Conservation (phyloP, 1,140 invertebrate species). For the Zaprionus vittiger region DNA sequence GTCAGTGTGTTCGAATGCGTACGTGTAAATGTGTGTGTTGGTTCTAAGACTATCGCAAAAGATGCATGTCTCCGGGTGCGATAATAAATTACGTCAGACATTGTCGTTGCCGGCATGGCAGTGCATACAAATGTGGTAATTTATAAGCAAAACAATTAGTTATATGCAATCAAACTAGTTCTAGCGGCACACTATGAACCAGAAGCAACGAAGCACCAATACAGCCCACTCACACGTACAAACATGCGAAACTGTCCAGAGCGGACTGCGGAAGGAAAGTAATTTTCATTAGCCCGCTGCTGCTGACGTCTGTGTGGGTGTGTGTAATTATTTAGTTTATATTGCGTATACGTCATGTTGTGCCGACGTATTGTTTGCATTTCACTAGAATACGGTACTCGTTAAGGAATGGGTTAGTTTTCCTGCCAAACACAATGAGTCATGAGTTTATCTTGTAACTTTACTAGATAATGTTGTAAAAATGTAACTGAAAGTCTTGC, state of each 20-base stretch:
- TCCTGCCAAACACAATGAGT: conserved; percentile 21
- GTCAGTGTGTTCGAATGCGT: neutral
- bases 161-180: conserved; percentile 67
- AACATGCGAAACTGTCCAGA: conserved; percentile 10
- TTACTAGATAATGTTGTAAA: neutral
- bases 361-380: conserved; percentile 42
- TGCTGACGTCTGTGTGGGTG: conserved; percentile 36
- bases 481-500: neutral
- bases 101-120: conserved; percentile 48
- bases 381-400: neutral
- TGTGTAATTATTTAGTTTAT: conserved; percentile 67
- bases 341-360: conserved; percentile 72
- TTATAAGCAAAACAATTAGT: conserved; percentile 81
- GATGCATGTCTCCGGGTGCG: conserved; percentile 36
- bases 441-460: conserved; percentile 12
- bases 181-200: conserved; percentile 2
- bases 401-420: conserved; percentile 18
- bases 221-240: conserved; percentile 13
- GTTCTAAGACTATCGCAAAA: conserved; percentile 9
- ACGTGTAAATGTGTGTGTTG: neutral
- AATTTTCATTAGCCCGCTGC: conserved; percentile 71
- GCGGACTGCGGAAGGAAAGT: conserved; percentile 55
- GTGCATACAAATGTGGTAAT: conserved; percentile 81
- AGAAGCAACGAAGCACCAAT: conserved; percentile 11
- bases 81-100: conserved; percentile 74